Conservation (phyloP, 2,797 vertebrate species). For the Hypotaenidia okinawae region DNA sequence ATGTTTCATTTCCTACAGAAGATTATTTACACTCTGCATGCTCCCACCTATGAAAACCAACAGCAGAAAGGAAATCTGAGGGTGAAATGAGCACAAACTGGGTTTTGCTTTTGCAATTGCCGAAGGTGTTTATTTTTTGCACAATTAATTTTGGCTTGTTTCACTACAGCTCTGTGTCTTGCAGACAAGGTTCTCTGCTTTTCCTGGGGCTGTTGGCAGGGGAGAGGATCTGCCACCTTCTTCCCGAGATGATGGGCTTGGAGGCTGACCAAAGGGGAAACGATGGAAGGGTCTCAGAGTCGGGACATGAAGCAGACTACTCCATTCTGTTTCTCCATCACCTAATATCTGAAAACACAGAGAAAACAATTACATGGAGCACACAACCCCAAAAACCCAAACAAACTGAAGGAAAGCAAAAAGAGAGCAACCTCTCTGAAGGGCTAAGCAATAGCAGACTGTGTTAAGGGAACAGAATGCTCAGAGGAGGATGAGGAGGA, state of each 20-base stretch:
- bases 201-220: not conserved
- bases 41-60: not conserved
- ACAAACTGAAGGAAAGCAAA: not conserved
- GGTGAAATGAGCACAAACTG: not conserved
- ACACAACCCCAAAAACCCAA: fast-evolving
- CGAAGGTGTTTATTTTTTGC: not conserved
- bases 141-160: not conserved
- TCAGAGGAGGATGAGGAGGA: not conserved
- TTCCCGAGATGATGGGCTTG: not conserved
- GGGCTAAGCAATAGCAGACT: not conserved
- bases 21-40: not conserved
- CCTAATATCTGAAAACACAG: not conserved
- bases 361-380: not conserved
- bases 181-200: not conserved
- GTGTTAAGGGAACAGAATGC: not conserved
- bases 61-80: not conserved
- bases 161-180: not conserved
- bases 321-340: not conserved
- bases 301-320: not conserved
- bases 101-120: not conserved
- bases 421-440: not conserved
- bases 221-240: not conserved
- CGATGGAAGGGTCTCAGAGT: not conserved
- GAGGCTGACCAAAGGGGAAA: not conserved
- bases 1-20: not conserved